Evolutionary conservation across 2,888 invertebrate species (phyloP), one percentile per base, ranked within the genome.

Genomic region (Dastarcus helophoroides): DNA sequence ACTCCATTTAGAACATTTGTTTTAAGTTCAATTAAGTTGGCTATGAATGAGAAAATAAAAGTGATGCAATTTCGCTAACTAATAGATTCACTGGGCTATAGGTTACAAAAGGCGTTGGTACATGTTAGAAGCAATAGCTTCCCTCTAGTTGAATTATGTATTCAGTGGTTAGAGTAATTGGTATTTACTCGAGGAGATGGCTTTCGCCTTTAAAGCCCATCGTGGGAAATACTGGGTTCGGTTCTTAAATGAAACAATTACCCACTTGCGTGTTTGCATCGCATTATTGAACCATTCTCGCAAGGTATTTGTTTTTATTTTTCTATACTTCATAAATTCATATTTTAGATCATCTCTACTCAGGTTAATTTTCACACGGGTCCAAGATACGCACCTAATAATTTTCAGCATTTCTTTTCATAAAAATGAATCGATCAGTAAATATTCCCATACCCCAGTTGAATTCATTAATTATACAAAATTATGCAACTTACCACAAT

Each of bases 211-310:
- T 44, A 48, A 44, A 52, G 50, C 49, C 51, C 52, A 56, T 58
- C 61, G 60, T 61, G 61, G 61, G 57, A 57, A 54, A 50, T 48
- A 45, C 44, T 42, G 40, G 41, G 52, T 48, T 49, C 49, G 49
- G 46, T 53, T 56, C 54, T 57, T 55, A 59, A 60, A 60, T 61
- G 54, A 60, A 60, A 61, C 61, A 61, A 61, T 61, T 60, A 60
- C 58, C 53, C 43, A 57, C 51, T 59, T 61, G 60, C 61, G 60
- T 59, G 59, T 58, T 56, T 56, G 58, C 57, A 58, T 56, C 60
- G 54, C 56, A 61, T 60, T 59, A 61, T 59, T 58, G 57, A 56
- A 54, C 51, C 51, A 50, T 54, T 54, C 55, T 54, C 52, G 52
- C 53, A 48, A 51, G 48, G 47, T 55, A 52, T 58, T 58, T 56